Conservation (phyloP, 1,140 invertebrate genomes). For the Cryptotermes secundus region DNA sequence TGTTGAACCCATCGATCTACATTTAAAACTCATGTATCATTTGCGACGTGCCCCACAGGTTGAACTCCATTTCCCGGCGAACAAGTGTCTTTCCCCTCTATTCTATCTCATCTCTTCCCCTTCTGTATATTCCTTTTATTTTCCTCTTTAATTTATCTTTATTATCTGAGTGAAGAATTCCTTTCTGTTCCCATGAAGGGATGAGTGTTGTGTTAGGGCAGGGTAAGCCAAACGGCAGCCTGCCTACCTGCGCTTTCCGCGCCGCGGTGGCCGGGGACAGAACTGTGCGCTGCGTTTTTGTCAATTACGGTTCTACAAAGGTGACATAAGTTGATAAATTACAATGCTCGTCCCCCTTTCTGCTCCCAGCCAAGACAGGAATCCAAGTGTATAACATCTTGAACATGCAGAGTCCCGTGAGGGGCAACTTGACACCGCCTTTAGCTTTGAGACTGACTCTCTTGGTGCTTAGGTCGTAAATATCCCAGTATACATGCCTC, state of each 20-base stretch:
- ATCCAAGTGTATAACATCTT: conserved; percentile 3
- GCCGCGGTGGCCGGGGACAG: not conserved
- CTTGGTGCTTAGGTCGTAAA: not conserved
- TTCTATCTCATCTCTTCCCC: conserved; percentile 5
- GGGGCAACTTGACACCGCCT: not conserved
- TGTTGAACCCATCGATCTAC: not conserved
- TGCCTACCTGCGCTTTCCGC: not conserved
- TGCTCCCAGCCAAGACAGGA: not conserved
- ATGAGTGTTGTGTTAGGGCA: not conserved
- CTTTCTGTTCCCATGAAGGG: conserved; percentile 3
- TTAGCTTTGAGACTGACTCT: not conserved
- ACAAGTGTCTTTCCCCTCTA: not conserved
- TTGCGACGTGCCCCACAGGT: not conserved
- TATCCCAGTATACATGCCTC: not conserved
- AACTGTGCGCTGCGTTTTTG: conserved; percentile 2
- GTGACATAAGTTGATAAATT: conserved; percentile 12
- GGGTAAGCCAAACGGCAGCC: not conserved
- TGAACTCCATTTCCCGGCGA: not conserved
- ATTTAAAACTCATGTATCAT: not conserved
- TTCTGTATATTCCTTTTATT: not conserved
- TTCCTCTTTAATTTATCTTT: conserved; percentile 6
- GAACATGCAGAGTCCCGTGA: not conserved
- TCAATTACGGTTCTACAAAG: conserved; percentile 9
- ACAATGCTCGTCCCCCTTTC: not conserved
- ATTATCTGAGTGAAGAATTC: conserved; percentile 16